A percentile compares a stretch with the other conserved stretches of the same genome.
Evolutionary conservation across 2,888 invertebrate genomes (phyloP).

Genomic region (Cheilosia grossa): DNA sequence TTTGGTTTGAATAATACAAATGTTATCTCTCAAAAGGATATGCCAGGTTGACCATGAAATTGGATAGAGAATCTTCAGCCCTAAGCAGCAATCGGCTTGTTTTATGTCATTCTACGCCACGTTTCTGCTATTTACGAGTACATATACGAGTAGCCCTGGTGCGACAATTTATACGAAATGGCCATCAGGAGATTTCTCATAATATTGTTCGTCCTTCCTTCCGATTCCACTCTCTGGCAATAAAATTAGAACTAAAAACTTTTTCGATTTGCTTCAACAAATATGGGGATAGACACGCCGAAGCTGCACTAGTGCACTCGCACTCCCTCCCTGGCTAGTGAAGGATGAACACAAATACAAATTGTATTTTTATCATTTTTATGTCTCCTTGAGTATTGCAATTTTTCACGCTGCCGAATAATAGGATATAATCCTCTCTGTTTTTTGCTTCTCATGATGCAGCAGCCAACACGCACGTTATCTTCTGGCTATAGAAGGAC

Average conservation of each 20-base stretch:
- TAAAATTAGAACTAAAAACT: slow-evolving; percentile 49
- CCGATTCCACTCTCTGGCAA: slow-evolving; percentile 11
- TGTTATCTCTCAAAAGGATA: slow-evolving; percentile 28
- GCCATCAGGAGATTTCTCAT: slow-evolving; percentile 41
- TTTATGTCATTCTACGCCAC: neutral
- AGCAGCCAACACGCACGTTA: slow-evolving; percentile 24
- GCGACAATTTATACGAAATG: slow-evolving; percentile 6
- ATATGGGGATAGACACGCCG: neutral
- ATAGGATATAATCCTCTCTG: neutral
- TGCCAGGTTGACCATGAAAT: slow-evolving; percentile 57
- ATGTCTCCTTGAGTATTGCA: slow-evolving; percentile 1
- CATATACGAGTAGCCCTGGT: slow-evolving; percentile 1
- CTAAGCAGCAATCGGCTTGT: neutral
- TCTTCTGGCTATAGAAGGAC: neutral
- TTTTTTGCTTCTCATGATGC: slow-evolving; percentile 8
- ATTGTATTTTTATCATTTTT: slow-evolving; percentile 9
- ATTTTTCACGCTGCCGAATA: slow-evolving; percentile 27
- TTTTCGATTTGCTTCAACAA: slow-evolving; percentile 39
- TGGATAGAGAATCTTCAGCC: slow-evolving; percentile 25
- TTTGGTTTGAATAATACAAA: slow-evolving; percentile 9
- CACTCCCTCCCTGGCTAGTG: neutral
- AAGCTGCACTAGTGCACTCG: neutral
- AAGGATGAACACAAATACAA: neutral
- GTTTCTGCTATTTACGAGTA: neutral
- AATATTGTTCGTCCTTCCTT: slow-evolving; percentile 9